Evolutionary conservation across 2,888 invertebrate species (phyloP).

Genomic region (Adineta ricciae): DNA sequence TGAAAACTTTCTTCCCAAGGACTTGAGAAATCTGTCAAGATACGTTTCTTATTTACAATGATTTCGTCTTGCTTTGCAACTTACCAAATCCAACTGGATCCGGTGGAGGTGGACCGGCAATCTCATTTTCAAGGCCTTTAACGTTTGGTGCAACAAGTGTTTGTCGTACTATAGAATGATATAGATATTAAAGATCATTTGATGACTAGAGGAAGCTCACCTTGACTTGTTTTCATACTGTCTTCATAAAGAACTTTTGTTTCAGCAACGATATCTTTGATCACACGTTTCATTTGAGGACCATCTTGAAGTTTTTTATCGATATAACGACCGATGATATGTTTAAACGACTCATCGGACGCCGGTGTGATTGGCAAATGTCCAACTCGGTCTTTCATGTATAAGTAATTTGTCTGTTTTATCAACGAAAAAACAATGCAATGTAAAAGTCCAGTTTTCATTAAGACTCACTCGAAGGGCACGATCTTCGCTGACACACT

Average conservation of each 20-base stretch:
- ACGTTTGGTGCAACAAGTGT: slow-evolving; percentile 46
- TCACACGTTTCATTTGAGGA: slow-evolving; percentile 38
- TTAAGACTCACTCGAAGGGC: slow-evolving; percentile 42
- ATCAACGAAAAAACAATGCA: background rate
- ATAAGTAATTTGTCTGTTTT: slow-evolving; percentile 47
- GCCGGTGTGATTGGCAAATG: slow-evolving; percentile 47
- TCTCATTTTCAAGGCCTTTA: slow-evolving; percentile 46
- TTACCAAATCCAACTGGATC: slow-evolving; percentile 38
- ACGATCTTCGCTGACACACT: slow-evolving; percentile 50
- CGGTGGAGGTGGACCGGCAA: slow-evolving; percentile 43
- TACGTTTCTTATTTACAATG: background rate
- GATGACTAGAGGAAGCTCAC: slow-evolving; percentile 37
- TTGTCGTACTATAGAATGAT: slow-evolving; percentile 43
- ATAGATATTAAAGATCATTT: background rate
- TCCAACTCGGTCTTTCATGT: slow-evolving; percentile 47
- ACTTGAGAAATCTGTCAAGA: slow-evolving; percentile 43
- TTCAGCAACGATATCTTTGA: slow-evolving; percentile 37
- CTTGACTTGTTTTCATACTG: slow-evolving; percentile 44
- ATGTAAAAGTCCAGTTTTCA: background rate
- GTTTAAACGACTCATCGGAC: slow-evolving; percentile 46
- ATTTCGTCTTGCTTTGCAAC: too few relatives aligned
- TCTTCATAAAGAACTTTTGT: slow-evolving; percentile 34
- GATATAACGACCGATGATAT: slow-evolving; percentile 43
- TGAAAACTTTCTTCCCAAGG: slow-evolving; percentile 47
- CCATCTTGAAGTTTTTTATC: slow-evolving; percentile 42